These are phyloP conservation scores for Halyomorpha halys DNA, from an alignment of 1,140 invertebrate species.

Conservation along the genomic window DNA sequence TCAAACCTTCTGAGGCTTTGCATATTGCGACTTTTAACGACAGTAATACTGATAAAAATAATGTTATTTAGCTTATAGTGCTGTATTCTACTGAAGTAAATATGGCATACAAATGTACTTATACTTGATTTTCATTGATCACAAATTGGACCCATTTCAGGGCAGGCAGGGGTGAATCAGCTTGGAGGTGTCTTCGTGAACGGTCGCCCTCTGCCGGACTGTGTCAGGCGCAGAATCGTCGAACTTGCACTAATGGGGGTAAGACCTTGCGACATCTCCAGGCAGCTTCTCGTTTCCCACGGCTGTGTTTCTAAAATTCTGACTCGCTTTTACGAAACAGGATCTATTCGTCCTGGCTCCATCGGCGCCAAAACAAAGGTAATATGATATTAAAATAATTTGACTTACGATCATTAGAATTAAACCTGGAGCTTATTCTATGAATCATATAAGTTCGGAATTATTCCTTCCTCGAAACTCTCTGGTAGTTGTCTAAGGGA, in stretches of 20 bases:
- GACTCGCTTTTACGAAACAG: constrained; percentile 90
- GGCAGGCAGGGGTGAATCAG: constrained; percentile 91
- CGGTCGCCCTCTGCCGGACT: constrained; percentile 84
- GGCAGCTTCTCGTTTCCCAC: constrained; percentile 89
- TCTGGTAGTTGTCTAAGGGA: no score
- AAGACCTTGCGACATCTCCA: constrained; percentile 88
- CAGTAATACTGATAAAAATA: no score
- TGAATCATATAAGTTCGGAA: no score
- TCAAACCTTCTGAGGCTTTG: no score
- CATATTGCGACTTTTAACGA: no score
- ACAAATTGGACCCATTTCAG: constrained; percentile 37
- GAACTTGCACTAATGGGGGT: constrained; percentile 85
- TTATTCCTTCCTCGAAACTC: no score
- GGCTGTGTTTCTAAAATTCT: constrained; percentile 95
- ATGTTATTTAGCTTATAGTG: no score
- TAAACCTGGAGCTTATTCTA: no score
- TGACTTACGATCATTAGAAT: no score
- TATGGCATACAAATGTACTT: no score
- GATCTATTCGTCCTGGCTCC: constrained; percentile 80
- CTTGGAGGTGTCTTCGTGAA: constrained; percentile 93
- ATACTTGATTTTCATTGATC: no score
- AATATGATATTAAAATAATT: constrained; percentile 10
- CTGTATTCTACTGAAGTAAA: no score
- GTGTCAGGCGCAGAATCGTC: constrained; percentile 85
- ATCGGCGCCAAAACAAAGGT: constrained; percentile 89